Conservation (phyloP, 1,140 invertebrate species). For the Conopomorpha cramerella region DNA sequence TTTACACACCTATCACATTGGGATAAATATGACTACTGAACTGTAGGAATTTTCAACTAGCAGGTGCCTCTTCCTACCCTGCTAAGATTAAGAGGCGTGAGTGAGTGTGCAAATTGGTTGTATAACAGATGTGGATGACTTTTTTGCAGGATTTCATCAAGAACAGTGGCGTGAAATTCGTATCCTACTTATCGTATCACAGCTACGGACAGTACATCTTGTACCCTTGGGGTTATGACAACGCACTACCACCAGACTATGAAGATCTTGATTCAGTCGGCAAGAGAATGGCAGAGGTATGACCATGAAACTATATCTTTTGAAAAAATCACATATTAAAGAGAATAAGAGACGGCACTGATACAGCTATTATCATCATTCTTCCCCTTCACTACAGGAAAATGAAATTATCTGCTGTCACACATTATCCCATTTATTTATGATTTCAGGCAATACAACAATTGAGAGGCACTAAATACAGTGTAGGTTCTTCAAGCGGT, state of each 20-base stretch:
- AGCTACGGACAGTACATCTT: slow-evolving; percentile 89
- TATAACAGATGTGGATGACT: not conserved
- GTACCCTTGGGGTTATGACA: slow-evolving; percentile 83
- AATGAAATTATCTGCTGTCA: too few relatives aligned
- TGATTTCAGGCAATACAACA: slow-evolving; percentile 68
- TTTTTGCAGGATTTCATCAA: slow-evolving; percentile 63
- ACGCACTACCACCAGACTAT: slow-evolving; percentile 70
- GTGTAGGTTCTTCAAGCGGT: slow-evolving; percentile 75
- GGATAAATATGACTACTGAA: too few relatives aligned
- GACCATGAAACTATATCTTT: slow-evolving; percentile 7
- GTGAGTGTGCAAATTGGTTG: too few relatives aligned
- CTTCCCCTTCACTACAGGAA: too few relatives aligned
- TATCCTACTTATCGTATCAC: slow-evolving; percentile 83
- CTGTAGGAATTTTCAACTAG: too few relatives aligned
- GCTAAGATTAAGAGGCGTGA: too few relatives aligned
- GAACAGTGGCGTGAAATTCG: slow-evolving; percentile 58
- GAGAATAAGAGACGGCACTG: too few relatives aligned
- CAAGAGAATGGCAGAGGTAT: slow-evolving; percentile 66
- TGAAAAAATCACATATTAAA: too few relatives aligned
- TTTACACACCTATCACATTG: too few relatives aligned
- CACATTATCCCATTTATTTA: too few relatives aligned
- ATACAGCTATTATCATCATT: too few relatives aligned
- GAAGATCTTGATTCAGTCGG: slow-evolving; percentile 72
- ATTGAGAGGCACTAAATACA: slow-evolving; percentile 71
- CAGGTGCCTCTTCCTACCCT: too few relatives aligned